Base-by-base conservation (phyloP, 2,113 vertebrate species). In the Myotis yumanensis region DNA sequence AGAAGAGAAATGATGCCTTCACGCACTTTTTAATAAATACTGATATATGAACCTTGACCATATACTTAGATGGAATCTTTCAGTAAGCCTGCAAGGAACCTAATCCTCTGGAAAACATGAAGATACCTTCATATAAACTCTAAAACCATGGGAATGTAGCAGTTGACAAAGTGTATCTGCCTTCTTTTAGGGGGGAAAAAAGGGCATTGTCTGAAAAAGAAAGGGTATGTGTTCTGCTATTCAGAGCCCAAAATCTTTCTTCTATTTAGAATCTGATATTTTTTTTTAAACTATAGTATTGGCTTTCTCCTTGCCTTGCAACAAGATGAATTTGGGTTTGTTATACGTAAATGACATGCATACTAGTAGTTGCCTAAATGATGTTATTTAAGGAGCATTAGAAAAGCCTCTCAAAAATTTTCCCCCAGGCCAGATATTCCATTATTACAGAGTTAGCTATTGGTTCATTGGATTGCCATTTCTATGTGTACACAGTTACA, bases 241-340 rank as follows among this genome's bases (percentile, higher is more conserved):
- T 80, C 64, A 89, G 48, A 89, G 80, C 35, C 6, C 48, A 57
- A 92, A 15, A 52, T 77, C 20, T 85, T 93, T 77, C 46, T 91
- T 66, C 40, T 77, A 25, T 43, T 81, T 73, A 92, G 40, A 89
- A 93, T 15, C 22, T 22, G 68, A 64, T 12, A 48, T 76, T 35
- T 68, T 91, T 91, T 80, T 64, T 86, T 76, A 40, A 80, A 81
- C n/a, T 91, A 30, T 84, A 73, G 22, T 57, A 71, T 72, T 83
- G 16, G 7, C 71, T 94, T 96, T 96, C 71, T 81, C 57, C n/a
- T 77, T 86, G 54, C 25, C 54, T 89, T 48, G 16, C 15, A 94
- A 72, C 66, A 59, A 82, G 43, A 76, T 69, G 25, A 89, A 82
- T 66, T 93, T 89, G 12, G 7, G 71, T 54, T 77, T 89, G 22